Percentiles rank a stretch among this genome's conserved stretches.
phyloP scores from a whole-genome alignment of 2,888 invertebrate genomes.

The Melanophora roralis region DNA sequence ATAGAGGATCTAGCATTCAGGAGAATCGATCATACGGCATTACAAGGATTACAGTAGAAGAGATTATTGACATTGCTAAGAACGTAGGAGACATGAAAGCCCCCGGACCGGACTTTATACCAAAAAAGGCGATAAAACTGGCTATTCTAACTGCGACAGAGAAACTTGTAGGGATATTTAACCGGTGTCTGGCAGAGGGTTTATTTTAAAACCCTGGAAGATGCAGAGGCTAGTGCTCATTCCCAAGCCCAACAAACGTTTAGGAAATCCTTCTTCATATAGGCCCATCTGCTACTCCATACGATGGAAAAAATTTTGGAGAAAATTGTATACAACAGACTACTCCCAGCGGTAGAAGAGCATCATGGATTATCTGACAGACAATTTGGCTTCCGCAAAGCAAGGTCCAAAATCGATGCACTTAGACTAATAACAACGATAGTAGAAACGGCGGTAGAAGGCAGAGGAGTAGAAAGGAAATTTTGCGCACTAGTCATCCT shows the following conservation, averaged over 20 bases:
- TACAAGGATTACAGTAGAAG: neutral
- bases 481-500: neutral
- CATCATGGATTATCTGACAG: neutral
- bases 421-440: neutral
- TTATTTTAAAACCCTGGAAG: neutral
- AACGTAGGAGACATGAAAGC: neutral
- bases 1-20: neutral
- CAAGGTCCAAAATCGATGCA: neutral
- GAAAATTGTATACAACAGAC: neutral
- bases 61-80: neutral
- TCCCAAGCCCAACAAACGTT: neutral
- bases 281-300: neutral
- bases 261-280: neutral
- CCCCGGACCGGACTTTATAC: too few species aligned
- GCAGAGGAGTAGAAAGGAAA: neutral
- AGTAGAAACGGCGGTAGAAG: too few species aligned
- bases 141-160: neutral
- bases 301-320: neutral
- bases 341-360: neutral
- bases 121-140: neutral
- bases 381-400: neutral
- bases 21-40: neutral
- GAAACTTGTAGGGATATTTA: neutral
- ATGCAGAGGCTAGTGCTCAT: neutral
- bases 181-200: neutral